These are phyloP conservation scores for Leucoraja ocellata DNA, from an alignment of 2,797 vertebrate genomes.

Conservation along the genomic window DNA sequence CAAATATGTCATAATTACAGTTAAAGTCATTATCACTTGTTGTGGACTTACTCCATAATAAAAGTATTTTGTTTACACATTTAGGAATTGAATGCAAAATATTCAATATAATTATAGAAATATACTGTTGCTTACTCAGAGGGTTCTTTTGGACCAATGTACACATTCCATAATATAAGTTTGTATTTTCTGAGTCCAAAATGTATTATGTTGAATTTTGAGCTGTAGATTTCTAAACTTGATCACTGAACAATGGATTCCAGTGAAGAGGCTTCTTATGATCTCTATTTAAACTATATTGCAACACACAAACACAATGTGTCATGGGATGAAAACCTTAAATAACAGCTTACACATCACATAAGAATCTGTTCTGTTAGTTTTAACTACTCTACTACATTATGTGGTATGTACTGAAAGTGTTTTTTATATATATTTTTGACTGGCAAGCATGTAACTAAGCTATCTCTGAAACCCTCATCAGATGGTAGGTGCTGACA, in stretches of 20 bases:
- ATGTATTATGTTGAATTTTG: not conserved
- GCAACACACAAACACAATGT: not conserved
- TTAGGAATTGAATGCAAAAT: slow-evolving; percentile 7
- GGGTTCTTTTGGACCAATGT: not conserved
- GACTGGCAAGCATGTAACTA: not conserved
- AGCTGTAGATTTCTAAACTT: not conserved
- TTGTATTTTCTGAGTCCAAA: too few relatives aligned
- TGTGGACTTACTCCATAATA: not conserved
- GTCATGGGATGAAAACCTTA: slow-evolving; percentile 19
- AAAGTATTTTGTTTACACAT: not conserved
- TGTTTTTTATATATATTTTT: slow-evolving; percentile 12
- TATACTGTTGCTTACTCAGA: not conserved
- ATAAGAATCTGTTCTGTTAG: not conserved
- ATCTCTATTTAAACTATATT: not conserved
- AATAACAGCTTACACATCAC: not conserved
- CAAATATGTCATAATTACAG: not conserved
- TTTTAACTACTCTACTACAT: not conserved
- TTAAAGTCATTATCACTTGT: not conserved
- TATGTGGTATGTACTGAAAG: not conserved
- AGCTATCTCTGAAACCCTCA: not conserved
- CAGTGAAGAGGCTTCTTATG: not conserved
- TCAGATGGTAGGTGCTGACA: slow-evolving; percentile 33
- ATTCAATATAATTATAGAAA: not conserved
- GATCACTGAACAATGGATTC: too few relatives aligned
- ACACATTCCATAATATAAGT: not conserved